Conservation (phyloP, 2,797 vertebrate genomes). For the Kryptopterus vitreolus region DNA sequence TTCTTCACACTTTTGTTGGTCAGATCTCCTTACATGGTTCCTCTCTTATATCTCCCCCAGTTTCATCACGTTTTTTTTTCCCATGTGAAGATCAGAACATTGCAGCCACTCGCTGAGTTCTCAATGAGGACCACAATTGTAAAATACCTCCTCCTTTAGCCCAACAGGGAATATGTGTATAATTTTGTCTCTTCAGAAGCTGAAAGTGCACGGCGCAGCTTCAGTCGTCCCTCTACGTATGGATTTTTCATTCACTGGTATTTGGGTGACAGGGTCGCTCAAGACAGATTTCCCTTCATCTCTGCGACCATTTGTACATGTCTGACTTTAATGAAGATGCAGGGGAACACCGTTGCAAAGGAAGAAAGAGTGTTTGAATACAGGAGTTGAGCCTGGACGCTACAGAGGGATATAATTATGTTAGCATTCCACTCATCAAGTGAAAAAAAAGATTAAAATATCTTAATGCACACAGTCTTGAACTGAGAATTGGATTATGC, state of each 20-base stretch:
- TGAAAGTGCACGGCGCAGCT: conserved; percentile 69
- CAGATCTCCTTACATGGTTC: conserved; percentile 6
- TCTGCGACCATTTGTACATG: conserved; percentile 50
- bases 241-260: conserved; percentile 72
- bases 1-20: conserved; percentile 2
- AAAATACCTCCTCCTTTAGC: conserved; percentile 67
- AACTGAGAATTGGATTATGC: background rate
- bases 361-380: conserved; percentile 17
- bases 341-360: conserved; percentile 54
- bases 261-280: conserved; percentile 67
- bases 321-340: conserved; percentile 56
- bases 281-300: conserved; percentile 56
- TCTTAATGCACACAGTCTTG: background rate
- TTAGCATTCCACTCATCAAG: background rate
- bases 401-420: conserved; percentile 24
- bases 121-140: conserved; percentile 64
- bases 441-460: background rate
- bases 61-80: conserved; percentile 49
- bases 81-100: conserved; percentile 65
- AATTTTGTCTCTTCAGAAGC: conserved; percentile 74
- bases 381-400: conserved; percentile 14
- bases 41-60: conserved; percentile 19
- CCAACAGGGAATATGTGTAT: conserved; percentile 62
- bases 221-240: conserved; percentile 66
- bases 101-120: conserved; percentile 53